Percentiles rank a stretch among this genome's conserved stretches.
phyloP scores from a whole-genome alignment of 2,797 vertebrate genomes.

The Pelochelys cantorii region DNA sequence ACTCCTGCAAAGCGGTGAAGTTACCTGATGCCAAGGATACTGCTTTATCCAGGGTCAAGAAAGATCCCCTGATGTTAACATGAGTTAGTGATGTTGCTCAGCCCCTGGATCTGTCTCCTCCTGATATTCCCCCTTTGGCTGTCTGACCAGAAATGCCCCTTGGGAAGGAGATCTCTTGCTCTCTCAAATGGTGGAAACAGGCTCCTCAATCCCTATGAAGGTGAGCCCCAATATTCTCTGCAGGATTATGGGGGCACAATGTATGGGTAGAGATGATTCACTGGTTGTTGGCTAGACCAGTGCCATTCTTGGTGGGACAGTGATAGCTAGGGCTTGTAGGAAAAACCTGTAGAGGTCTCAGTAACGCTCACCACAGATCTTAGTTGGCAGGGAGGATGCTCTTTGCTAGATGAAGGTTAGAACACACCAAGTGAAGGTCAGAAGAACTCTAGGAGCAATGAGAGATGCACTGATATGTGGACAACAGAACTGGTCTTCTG shows the following conservation, averaged over 20 bases:
- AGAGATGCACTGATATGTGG: no score
- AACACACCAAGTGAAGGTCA: no score
- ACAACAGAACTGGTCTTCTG: no score
- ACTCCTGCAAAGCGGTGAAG: no score
- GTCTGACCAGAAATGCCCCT: neutral
- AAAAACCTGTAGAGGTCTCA: no score
- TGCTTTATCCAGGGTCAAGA: no score
- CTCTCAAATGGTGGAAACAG: neutral
- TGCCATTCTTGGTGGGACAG: neutral
- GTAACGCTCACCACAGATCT: no score
- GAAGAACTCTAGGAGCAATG: neutral
- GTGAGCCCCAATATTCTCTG: neutral
- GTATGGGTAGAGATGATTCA: neutral
- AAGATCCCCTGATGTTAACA: no score
- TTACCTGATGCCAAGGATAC: no score
- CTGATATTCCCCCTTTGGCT: neutral
- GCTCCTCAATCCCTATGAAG: neutral
- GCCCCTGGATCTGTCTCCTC: neutral
- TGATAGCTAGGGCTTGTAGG: no score
- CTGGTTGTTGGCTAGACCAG: neutral
- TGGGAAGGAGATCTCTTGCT: neutral
- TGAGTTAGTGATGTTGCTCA: no score
- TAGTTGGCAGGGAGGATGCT: no score
- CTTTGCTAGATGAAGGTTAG: neutral
- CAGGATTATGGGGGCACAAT: neutral